Base-by-base conservation (phyloP, 2,888 invertebrate species). In the Panzeria rudis region DNA sequence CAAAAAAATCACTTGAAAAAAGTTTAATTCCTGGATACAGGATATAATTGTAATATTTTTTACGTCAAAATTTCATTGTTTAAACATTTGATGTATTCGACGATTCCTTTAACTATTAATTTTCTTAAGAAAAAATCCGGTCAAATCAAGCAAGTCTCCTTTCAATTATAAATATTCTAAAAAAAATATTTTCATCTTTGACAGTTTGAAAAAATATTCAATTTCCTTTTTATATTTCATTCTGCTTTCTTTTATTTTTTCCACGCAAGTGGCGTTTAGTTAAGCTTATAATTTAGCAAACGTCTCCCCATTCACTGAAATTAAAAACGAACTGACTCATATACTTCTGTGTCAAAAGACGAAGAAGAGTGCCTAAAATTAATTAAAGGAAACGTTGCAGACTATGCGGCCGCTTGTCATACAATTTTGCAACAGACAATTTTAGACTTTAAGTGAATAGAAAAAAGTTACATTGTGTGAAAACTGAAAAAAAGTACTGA, bases 361-460 rank as follows among this genome's bases (percentile, higher is more conserved):
- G 41, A 17, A 29, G 32, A 15, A 54, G 15, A 72, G 44, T 73
- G 69, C 62, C 83, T 80, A 88, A 90, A 89, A 90, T 90, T 90
- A 90, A 90, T 90, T 89, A 89, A 89, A 89, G 90, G 89, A 88
- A 89, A 88, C 87, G 87, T 89, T 86, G 86, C 89, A 89, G 89
- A 89, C 89, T 82, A 78, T 76, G 76, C 44, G 81, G 73, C 73
- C 76, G 79, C 71, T 79, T 86, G 82, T 86, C 84, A 83, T 76
- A 56, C 77, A 81, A 84, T 68, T 83, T 78, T 69, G 50, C 68
- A n/a, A 25, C 25, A 38, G 9, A 50, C 1, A 52, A 32, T 52
- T 29, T 71, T 29, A n/a, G 52, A 62, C n/a, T 41, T 64, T 35
- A 61, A 73, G 68, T 25, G 23, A 25, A 8, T 52, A 11, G 52